These are phyloP conservation scores for Palythoa grandis DNA, from an alignment of 92 coral and sea anemone species.

Conservation along the genomic window DNA sequence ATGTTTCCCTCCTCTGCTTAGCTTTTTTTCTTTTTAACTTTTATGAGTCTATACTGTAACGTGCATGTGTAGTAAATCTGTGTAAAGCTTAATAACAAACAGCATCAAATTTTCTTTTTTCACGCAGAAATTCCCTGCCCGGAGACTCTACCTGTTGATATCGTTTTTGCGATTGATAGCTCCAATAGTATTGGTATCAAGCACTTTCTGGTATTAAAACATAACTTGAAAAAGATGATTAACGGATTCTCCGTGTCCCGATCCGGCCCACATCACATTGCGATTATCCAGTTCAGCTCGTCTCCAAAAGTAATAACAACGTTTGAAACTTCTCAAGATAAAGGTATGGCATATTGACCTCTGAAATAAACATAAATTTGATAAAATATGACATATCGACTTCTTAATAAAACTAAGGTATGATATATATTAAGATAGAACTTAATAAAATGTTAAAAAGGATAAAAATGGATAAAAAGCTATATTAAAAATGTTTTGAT, in stretches of 20 bases:
- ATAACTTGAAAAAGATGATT: neutral
- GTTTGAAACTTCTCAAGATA: neutral
- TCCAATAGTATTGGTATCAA: slow-evolving; percentile 19
- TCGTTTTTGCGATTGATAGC: slow-evolving; percentile 3
- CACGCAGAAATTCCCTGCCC: slow-evolving; percentile 5
- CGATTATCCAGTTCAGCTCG: slow-evolving; percentile 7
- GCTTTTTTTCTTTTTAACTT: too few relatives aligned
- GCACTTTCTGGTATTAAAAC: neutral
- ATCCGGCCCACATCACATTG: slow-evolving; percentile 8
- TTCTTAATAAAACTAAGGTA: too few relatives aligned
- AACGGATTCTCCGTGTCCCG: neutral
- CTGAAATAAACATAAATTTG: neutral
- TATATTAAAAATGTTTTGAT: too few relatives aligned
- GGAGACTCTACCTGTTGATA: neutral
- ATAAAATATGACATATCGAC: neutral
- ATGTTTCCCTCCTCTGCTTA: too few relatives aligned
- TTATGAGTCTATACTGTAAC: too few relatives aligned
- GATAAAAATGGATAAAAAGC: too few relatives aligned
- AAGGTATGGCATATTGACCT: slow-evolving; percentile 8
- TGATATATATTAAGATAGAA: too few relatives aligned
- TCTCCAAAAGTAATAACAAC: neutral
- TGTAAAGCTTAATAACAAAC: too few relatives aligned
- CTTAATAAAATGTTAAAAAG: too few relatives aligned
- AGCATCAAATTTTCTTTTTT: neutral
- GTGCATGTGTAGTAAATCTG: too few relatives aligned